These are phyloP conservation scores for Clarias pachynema DNA, from an alignment of 2,797 vertebrate species.

Conservation along the genomic window DNA sequence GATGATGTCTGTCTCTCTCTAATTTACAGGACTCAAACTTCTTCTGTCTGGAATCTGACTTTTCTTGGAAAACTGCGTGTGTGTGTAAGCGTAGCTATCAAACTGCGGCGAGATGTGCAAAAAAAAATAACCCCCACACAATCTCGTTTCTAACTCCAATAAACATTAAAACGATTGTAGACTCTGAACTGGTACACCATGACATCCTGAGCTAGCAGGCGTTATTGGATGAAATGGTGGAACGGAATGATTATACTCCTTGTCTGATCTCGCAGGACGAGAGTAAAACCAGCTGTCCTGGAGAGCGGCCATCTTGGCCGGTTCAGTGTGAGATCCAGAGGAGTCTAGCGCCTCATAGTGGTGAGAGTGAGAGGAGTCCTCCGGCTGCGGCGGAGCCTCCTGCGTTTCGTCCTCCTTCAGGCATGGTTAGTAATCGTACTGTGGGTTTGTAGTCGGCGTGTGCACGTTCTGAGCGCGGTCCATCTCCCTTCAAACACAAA, in stretches of 20 bases:
- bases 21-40: neutral
- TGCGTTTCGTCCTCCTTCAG: neutral
- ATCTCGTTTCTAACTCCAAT: neutral
- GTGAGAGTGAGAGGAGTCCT: neutral
- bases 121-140: neutral
- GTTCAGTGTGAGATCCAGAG: neutral
- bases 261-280: constrained; percentile 16
- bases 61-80: neutral
- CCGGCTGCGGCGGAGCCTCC: neutral
- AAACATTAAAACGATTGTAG: neutral
- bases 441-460: neutral
- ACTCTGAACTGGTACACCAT: neutral
- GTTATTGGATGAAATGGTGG: neutral
- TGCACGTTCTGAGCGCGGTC: neutral
- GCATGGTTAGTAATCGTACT: neutral
- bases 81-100: neutral
- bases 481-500: too few relatives aligned
- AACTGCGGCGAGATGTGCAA: neutral
- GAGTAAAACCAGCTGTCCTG: neutral
- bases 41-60: neutral
- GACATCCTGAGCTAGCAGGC: neutral
- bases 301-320: neutral
- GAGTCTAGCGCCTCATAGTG: neutral
- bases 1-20: neutral
- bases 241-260: neutral